Percentiles rank a stretch among this genome's conserved stretches.
Conservation (phyloP, 2,888 invertebrate genomes). For the Scrobipalpa atriplicella region DNA sequence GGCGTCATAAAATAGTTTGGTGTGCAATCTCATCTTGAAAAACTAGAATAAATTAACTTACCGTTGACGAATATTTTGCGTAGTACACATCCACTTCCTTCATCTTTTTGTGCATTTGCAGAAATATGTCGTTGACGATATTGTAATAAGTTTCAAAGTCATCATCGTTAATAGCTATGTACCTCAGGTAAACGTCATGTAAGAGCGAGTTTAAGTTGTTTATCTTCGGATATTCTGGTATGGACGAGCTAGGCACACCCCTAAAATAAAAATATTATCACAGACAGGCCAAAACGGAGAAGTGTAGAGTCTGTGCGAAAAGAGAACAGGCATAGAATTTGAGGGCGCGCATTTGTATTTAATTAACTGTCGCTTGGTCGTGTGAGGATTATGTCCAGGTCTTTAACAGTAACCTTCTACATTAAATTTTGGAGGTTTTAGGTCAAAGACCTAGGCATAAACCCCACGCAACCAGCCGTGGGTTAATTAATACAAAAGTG, state of each 20-base stretch:
- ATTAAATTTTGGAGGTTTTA: too few relatives aligned
- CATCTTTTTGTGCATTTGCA: constrained; percentile 57
- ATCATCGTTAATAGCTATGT: constrained; percentile 50
- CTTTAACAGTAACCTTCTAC: too few relatives aligned
- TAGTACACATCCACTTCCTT: constrained; percentile 63
- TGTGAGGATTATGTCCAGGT: too few relatives aligned
- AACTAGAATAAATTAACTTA: constrained; percentile 37
- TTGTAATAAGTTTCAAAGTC: constrained; percentile 58
- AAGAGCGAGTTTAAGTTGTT: constrained; percentile 58
- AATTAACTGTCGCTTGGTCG: too few relatives aligned
- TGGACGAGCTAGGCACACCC: constrained; percentile 26
- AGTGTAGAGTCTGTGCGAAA: neutral
- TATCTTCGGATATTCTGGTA: constrained; percentile 49
- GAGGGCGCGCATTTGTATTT: too few relatives aligned
- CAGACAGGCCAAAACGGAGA: neutral
- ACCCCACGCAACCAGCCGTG: too few relatives aligned
- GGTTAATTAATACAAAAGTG: too few relatives aligned
- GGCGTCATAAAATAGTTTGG: too few relatives aligned
- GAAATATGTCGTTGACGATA: constrained; percentile 58
- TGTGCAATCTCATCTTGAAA: too few relatives aligned
- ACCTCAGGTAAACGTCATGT: constrained; percentile 56
- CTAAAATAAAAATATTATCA: constrained; percentile 27
- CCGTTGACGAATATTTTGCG: constrained; percentile 60
- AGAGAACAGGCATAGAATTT: too few relatives aligned
- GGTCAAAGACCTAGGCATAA: too few relatives aligned